These are phyloP conservation scores for Balanococcus diminutus DNA, from an alignment of 2,888 invertebrate species.

Conservation along the genomic window DNA sequence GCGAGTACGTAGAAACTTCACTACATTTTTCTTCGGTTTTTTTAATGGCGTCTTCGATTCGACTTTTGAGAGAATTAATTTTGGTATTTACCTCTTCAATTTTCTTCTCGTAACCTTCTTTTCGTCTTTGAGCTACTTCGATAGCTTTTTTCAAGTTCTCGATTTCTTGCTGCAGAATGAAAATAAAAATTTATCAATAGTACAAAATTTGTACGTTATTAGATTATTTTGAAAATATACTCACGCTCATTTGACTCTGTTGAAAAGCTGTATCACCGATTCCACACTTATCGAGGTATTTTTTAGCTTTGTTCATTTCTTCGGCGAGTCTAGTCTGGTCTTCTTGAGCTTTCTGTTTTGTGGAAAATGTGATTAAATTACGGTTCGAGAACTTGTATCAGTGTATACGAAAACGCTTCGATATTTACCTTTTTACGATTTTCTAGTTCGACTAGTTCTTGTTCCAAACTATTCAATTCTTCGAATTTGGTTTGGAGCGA, in stretches of 20 bases:
- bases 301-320: background rate
- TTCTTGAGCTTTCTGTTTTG: background rate
- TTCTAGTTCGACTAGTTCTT: conserved; percentile 6
- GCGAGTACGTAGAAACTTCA: background rate
- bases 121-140: background rate
- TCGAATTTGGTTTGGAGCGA: conserved; percentile 33
- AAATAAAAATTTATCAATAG: background rate
- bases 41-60: background rate
- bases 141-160: background rate
- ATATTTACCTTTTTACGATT: background rate
- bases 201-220: background rate
- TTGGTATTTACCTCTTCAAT: background rate
- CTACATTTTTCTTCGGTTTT: background rate
- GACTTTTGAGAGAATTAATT: background rate
- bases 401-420: too few relatives aligned
- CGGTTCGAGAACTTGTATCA: too few relatives aligned
- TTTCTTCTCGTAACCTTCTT: background rate
- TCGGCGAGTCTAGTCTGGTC: background rate
- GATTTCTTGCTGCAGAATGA: conserved; percentile 42
- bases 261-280: background rate
- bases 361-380: background rate
- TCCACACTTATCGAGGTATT: background rate
- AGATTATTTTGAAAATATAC: background rate
- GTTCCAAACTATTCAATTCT: conserved; percentile 25
- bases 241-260: background rate